Evolutionary conservation across 2,113 vertebrate genomes (phyloP).

Genomic region (Indicator maculatus): DNA sequence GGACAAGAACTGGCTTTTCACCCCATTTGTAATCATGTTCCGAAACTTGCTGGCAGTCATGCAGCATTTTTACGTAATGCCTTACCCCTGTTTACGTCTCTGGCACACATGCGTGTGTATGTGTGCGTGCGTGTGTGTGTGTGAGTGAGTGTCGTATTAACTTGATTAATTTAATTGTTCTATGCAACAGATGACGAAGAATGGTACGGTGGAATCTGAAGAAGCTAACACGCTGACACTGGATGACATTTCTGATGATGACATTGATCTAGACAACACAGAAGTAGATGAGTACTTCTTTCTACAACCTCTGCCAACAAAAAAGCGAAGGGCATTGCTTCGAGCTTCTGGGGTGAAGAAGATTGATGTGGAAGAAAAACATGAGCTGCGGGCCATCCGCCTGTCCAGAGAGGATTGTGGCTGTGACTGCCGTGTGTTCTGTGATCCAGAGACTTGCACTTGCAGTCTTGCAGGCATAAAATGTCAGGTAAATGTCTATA

Average conservation of each 20-base stretch:
- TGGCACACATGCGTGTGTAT: rapidly evolving
- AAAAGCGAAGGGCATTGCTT: slow-evolving; percentile 91
- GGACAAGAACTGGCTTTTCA: neutral
- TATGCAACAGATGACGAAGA: slow-evolving; percentile 90
- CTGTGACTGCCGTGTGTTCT: slow-evolving; percentile 95
- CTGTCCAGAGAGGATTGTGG: slow-evolving; percentile 96
- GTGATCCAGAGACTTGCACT: slow-evolving; percentile 96
- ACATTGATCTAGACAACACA: slow-evolving; percentile 97
- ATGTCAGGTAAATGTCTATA: slow-evolving; percentile 87
- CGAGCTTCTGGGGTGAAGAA: slow-evolving; percentile 95
- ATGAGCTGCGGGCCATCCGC: slow-evolving; percentile 93
- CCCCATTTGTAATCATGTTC: neutral
- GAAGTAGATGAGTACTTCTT: slow-evolving; percentile 99
- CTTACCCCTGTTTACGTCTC: neutral
- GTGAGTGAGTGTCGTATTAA: neutral
- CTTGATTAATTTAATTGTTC: slow-evolving; percentile 9
- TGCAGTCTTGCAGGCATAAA: slow-evolving; percentile 98
- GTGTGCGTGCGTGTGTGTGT: rapidly evolving
- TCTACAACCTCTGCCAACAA: slow-evolving; percentile 95
- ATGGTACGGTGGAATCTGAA: slow-evolving; percentile 93
- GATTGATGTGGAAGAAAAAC: slow-evolving; percentile 97
- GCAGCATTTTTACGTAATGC: neutral
- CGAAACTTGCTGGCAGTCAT: neutral
- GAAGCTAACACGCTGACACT: slow-evolving; percentile 92
- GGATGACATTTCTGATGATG: slow-evolving; percentile 97